Conservation (phyloP, 1,140 invertebrate species). For the Helicoverpa armigera region DNA sequence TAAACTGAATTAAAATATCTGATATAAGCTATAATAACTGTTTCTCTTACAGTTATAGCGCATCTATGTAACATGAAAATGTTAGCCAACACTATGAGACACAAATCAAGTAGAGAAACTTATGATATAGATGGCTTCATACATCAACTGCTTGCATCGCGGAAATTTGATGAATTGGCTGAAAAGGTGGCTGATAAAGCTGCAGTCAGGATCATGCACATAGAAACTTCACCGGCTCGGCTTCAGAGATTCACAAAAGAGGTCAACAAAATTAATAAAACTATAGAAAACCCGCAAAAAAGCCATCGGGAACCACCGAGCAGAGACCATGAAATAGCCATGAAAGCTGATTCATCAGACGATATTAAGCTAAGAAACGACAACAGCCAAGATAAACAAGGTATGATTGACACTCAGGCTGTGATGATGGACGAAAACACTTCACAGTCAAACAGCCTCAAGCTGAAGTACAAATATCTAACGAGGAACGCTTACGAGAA, state of each 20-base stretch:
- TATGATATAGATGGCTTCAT: constrained; percentile 57
- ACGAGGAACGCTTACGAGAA: constrained; percentile 17
- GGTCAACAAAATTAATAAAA: background rate
- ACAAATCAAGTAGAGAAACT: background rate
- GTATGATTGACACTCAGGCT: constrained; percentile 24
- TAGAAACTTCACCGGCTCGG: background rate
- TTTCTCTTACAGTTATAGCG: background rate
- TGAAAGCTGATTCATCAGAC: background rate
- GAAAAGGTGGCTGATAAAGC: constrained; percentile 65
- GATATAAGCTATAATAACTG: too few relatives aligned
- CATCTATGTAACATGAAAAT: constrained; percentile 4
- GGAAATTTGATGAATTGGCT: constrained; percentile 62
- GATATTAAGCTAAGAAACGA: background rate
- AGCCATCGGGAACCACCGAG: background rate
- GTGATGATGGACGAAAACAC: constrained; percentile 19
- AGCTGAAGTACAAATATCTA: constrained; percentile 52
- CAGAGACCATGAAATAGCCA: background rate
- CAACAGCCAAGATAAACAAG: background rate
- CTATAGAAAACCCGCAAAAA: background rate
- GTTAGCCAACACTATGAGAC: background rate
- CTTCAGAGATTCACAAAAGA: too few relatives aligned
- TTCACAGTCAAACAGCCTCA: constrained; percentile 29
- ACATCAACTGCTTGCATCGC: constrained; percentile 58
- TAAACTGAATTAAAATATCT: background rate
- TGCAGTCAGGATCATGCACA: constrained; percentile 46